phyloP scores from a whole-genome alignment of 2,888 invertebrate genomes.

The Cryptosula pallasiana region DNA sequence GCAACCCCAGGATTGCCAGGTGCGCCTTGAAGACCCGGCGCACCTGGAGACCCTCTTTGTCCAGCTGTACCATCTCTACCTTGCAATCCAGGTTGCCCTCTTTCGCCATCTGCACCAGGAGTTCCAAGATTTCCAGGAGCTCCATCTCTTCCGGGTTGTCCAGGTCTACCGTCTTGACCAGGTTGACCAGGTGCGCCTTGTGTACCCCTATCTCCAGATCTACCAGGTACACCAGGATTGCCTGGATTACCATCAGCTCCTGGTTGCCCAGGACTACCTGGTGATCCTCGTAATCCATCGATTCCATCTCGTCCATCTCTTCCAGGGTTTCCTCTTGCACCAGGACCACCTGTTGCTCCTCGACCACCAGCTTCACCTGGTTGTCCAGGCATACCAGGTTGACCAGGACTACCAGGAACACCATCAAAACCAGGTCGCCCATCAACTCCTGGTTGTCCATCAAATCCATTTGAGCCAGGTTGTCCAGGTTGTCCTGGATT shows the following conservation, averaged over 20 bases:
- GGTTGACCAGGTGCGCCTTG: conserved; percentile 2
- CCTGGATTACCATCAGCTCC: conserved; percentile 21
- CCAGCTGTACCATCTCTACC: conserved; percentile 25
- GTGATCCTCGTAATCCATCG: not conserved
- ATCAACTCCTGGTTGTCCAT: not conserved
- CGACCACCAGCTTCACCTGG: conserved; percentile 24
- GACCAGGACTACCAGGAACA: conserved; percentile 23
- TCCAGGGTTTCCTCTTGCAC: not conserved
- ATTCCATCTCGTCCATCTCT: conserved; percentile 23
- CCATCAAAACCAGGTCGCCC: conserved; percentile 22
- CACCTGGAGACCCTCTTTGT: conserved; percentile 21
- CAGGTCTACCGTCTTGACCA: conserved; percentile 23
- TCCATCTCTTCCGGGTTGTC: conserved; percentile 11
- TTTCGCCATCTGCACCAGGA: not conserved
- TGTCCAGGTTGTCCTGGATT: not conserved
- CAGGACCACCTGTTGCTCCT: conserved; percentile 20
- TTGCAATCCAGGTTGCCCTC: not conserved
- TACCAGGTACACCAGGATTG: not conserved
- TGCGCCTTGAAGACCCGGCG: conserved; percentile 23
- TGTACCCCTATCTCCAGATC: not conserved
- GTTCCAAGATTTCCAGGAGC: conserved; percentile 24
- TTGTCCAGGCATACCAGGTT: not conserved
- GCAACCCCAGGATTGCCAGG: conserved; percentile 17
- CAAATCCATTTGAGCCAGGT: not conserved
- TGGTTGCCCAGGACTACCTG: conserved; percentile 21